Evolutionary conservation across 2,797 vertebrate species (phyloP).

Genomic region (Apogon talboti): DNA sequence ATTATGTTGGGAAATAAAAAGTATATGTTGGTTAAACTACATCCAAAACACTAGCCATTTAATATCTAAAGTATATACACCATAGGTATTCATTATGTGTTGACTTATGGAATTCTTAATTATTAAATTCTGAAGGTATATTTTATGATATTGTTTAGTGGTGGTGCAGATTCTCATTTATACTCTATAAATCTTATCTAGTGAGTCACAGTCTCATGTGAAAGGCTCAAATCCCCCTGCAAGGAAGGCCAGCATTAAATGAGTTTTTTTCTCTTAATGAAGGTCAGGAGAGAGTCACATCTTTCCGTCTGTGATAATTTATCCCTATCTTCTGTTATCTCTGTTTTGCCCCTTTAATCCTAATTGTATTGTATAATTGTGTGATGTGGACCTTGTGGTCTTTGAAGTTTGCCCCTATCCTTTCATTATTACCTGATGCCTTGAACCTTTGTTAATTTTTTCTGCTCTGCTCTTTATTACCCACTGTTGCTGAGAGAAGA

Average conservation of each 20-base stretch:
- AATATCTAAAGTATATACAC: conserved; percentile 4
- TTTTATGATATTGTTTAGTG: conserved; percentile 51
- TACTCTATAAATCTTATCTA: conserved; percentile 69
- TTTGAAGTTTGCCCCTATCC: conserved; percentile 84
- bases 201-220: conserved; percentile 69
- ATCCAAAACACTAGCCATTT: neutral
- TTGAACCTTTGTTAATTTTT: conserved; percentile 81
- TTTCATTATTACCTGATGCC: conserved; percentile 82
- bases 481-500: conserved; percentile 66
- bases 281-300: conserved; percentile 88
- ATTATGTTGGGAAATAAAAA: too few relatives aligned
- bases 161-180: conserved; percentile 45
- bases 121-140: conserved; percentile 2
- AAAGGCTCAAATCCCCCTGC: conserved; percentile 73
- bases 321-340: conserved; percentile 88
- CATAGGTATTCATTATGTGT: neutral
- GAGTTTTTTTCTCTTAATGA: conserved; percentile 85
- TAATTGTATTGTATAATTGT: conserved; percentile 90
- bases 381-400: conserved; percentile 80
- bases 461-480: conserved; percentile 69
- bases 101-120: conserved; percentile 1
- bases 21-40: too few relatives aligned
- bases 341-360: conserved; percentile 87
- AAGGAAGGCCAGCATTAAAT: conserved; percentile 73
- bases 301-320: conserved; percentile 87